Percentiles rank a stretch among this genome's conserved stretches.
Evolutionary conservation across 2,113 vertebrate genomes (phyloP).

Genomic region (Tychaedon coryphoeus): DNA sequence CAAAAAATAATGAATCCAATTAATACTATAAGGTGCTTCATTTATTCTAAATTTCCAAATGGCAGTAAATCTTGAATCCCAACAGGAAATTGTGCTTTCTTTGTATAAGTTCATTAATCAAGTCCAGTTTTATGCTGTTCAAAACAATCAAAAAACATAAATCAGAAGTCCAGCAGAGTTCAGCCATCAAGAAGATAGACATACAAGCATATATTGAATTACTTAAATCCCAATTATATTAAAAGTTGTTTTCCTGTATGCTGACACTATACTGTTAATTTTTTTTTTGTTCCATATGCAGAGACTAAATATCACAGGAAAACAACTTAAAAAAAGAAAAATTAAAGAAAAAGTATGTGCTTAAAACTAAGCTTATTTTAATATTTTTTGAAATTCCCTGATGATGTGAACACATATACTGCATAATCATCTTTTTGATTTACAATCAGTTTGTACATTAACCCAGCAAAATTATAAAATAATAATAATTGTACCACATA

Average conservation of each 20-base stretch:
- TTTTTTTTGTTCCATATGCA: neutral
- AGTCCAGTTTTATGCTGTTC: neutral
- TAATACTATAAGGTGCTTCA: neutral
- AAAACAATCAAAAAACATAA: neutral
- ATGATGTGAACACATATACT: neutral
- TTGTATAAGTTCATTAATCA: neutral
- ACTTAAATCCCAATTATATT: neutral
- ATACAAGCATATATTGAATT: neutral
- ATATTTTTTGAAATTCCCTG: neutral
- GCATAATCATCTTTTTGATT: neutral
- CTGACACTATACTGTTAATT: neutral
- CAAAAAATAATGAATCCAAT: neutral
- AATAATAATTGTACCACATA: neutral
- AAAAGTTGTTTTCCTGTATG: neutral
- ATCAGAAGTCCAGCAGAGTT: neutral
- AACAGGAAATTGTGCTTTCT: neutral
- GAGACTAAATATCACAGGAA: neutral
- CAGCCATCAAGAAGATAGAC: neutral
- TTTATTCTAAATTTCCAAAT: neutral
- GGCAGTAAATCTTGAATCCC: neutral
- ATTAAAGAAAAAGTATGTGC: accelerated
- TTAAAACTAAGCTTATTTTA: neutral
- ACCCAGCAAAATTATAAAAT: neutral
- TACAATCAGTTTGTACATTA: neutral
- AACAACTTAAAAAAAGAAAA: neutral